Evolutionary conservation across 1,140 invertebrate species (phyloP), one percentile per base, ranked within the genome.

Genomic region (Panulirus ornatus): DNA sequence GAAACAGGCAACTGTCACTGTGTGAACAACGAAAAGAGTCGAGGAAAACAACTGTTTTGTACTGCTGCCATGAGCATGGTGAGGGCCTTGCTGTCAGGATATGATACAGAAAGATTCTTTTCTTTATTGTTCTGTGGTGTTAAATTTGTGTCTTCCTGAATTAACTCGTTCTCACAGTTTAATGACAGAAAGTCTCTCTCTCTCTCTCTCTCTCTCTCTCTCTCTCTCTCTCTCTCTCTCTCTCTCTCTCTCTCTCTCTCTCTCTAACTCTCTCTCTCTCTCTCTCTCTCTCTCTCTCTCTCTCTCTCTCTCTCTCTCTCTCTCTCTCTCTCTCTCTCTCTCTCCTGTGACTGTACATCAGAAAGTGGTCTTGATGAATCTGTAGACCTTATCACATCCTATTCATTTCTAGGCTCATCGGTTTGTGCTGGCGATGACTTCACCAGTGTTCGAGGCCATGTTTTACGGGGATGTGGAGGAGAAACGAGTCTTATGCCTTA

Each of bases 341-440:
- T n/a, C n/a, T n/a, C n/a, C n/a, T n/a, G n/a, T n/a, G n/a, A n/a
- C n/a, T n/a, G n/a, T n/a, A n/a, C n/a, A n/a, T n/a, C n/a, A n/a
- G n/a, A n/a, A n/a, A n/a, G n/a, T n/a, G n/a, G n/a, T n/a, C n/a
- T n/a, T n/a, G n/a, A n/a, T n/a, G n/a, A n/a, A n/a, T n/a, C n/a
- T n/a, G n/a, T n/a, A n/a, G n/a, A n/a, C n/a, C n/a, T 76, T 40
- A 38, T 42, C 38, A 76, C 40, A 11, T 6, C 30, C 14, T 14
- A 34, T 1, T 42, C 16, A 38, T 16, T 19, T 47, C 1, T 63
- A 91, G 90, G 90, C 86, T 14, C 90, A 91, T 58, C 84, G 90
- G 63, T 79, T 91, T 2, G 79, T 91, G 22, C 44, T 91, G 63
- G 90, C 90, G 27, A 91, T 91, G 90, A 91, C 63, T 42, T 91